Base-by-base conservation (phyloP, 2,113 vertebrate genomes). In the Bubalus kerabau region DNA sequence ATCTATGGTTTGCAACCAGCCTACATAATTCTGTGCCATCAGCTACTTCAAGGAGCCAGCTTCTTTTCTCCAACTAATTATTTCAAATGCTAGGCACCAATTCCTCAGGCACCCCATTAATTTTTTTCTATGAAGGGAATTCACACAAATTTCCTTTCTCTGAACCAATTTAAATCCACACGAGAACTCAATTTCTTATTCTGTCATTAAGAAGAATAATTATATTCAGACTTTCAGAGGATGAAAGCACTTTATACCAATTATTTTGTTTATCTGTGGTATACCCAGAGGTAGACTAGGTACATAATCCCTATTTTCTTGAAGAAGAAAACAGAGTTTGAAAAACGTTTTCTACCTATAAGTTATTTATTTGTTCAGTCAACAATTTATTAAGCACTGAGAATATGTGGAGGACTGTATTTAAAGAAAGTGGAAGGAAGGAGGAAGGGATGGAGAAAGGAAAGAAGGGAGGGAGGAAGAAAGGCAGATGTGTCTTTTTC, bases 21-120 rank as follows among this genome's bases (percentile, higher is more conserved):
- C 98, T 98, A 94, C 92, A 97, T 98, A 98, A 98, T 98, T 98
- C 93, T 95, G 26, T 96, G 88, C 95, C 96, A 74, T 98, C 98
- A 98, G 97, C 97, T 94, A 98, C 97, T 97, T 98, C 87, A 94
- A 78, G 19, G 54, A 98, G 50, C 57, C 50, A 94, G 54, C 88
- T 91, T 62, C 64, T 98, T 98, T 82, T 87, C 97, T 78, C 88
- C 84, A 96, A 90, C 97, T 98, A 95, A 90, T 98, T 96, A 97
- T 93, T 97, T 30, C 96, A 93, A 36, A 93, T 81, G 36, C 90
- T 50, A 83, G 97, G 88, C 85, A 95, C 82, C 80, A 97, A 95
- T 98, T 98, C 95, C 14, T 97, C 62, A 98, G 87, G 97, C 83
- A 97, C 64, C 78, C 97, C 89, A 71, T 98, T 98, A 97, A 64